Base-by-base conservation (phyloP, 2,888 invertebrate genomes). In the Platycnemis pennipes region DNA sequence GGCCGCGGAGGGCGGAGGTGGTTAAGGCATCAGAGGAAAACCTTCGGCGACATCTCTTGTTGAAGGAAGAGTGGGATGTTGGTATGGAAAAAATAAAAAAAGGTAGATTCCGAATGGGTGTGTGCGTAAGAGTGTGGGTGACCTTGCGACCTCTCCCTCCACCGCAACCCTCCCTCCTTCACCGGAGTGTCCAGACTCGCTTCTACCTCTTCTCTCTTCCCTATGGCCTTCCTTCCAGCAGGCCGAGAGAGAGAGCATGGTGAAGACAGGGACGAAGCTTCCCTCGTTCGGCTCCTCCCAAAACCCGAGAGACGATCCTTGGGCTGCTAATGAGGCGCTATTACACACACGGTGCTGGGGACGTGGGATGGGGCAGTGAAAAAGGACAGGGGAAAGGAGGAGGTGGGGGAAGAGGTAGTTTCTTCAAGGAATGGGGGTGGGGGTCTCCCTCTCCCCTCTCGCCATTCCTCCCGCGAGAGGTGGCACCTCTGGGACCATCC, bases 301-400 rank as follows among this genome's bases (percentile, higher is more conserved):
- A 53, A 49, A n/a, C 63, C 91, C 37, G 26, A 63, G 91, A 42
- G 37, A 77, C 77, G 63, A 91, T 91, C 37, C 63, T 42, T 63
- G 63, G 44, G 91, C 91, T 91, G 91, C 91, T 91, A 91, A 91
- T 91, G 91, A 91, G 91, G 63, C 42, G 91, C 91, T 91, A 91
- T 91, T 91, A 91, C 91, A 91, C 88, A 88, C 91, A 89, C 89
- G 46, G 89, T 46, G 26, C 88, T 26, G 63, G 63, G n/a, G 19
- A 7, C 22, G 56, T 89, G 16, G 89, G 56, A 31, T 45, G 88
- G 88, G 22, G 37, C 11, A 11, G 44, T 16, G 42, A 42, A 16
- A 49, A 19, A 16, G 19, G 49, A 49, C n/a, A 22, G 2, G 63
- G n/a, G 63, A 63, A n/a, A 49, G 49, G 49, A 11, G 49, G 49